A percentile compares a stretch with the other conserved stretches of the same genome.
Evolutionary conservation across 2,113 vertebrate genomes (phyloP).

Genomic region (Phalacrocorax aristotelis): DNA sequence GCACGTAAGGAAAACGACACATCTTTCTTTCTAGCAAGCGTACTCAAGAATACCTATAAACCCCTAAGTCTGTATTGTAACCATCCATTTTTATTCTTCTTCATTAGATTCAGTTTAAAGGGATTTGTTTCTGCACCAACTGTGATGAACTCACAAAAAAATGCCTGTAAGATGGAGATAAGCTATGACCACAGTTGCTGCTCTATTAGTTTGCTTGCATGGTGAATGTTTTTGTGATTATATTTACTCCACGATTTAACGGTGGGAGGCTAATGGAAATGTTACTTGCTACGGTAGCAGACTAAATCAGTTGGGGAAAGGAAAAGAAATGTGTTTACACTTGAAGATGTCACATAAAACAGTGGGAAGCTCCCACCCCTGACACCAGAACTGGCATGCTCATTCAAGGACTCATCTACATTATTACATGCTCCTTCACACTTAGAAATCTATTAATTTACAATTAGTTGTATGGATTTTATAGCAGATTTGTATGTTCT

Average conservation of each 20-base stretch:
- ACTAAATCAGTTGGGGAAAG: slow-evolving; percentile 70
- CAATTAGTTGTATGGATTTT: slow-evolving; percentile 81
- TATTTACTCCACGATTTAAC: slow-evolving; percentile 78
- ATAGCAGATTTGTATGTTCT: slow-evolving; percentile 69
- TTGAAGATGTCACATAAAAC: slow-evolving; percentile 79
- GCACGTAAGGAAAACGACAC: background rate
- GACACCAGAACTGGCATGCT: slow-evolving; percentile 53
- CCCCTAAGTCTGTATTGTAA: background rate
- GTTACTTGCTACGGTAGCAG: slow-evolving; percentile 68
- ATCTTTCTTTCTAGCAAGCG: background rate
- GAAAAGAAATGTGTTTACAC: slow-evolving; percentile 82
- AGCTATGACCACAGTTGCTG: slow-evolving; percentile 64
- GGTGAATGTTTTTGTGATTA: slow-evolving; percentile 72
- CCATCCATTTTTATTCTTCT: background rate
- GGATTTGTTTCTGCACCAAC: slow-evolving; percentile 54
- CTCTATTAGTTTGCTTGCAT: slow-evolving; percentile 74
- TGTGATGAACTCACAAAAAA: slow-evolving; percentile 21
- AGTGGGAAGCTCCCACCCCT: slow-evolving; percentile 69
- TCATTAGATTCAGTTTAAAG: slow-evolving; percentile 57
- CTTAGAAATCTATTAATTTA: slow-evolving; percentile 77
- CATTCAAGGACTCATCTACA: slow-evolving; percentile 67
- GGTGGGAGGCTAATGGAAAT: slow-evolving; percentile 82
- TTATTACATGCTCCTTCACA: slow-evolving; percentile 67
- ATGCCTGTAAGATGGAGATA: slow-evolving; percentile 57
- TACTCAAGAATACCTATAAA: background rate